Evolutionary conservation across 2,113 vertebrate genomes (phyloP).

Genomic region (Silurus glanis): DNA sequence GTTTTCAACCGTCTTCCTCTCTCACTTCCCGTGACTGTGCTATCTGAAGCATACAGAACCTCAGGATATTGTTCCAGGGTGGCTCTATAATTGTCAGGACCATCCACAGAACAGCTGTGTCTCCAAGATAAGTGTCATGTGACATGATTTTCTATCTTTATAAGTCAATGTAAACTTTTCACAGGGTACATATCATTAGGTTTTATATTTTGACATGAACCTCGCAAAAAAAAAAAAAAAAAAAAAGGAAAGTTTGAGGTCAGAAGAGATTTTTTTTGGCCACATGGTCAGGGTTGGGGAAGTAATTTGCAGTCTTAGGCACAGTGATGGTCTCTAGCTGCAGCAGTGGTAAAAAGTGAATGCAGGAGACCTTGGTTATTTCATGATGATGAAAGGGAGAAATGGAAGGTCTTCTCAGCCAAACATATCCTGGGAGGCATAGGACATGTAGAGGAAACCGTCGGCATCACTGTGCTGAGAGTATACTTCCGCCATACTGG

Average conservation of each 20-base stretch:
- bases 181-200: not conserved
- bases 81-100: not conserved
- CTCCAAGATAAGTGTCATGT: not conserved
- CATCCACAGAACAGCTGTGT: not conserved
- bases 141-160: not conserved
- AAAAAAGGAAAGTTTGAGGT: slow-evolving; percentile 1
- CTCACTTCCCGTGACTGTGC: slow-evolving; percentile 29
- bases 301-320: not conserved
- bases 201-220: slow-evolving; percentile 2
- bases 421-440: slow-evolving; percentile 82
- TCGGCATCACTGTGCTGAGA: slow-evolving; percentile 72
- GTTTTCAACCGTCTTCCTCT: slow-evolving; percentile 11
- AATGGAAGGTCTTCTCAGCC: slow-evolving; percentile 57
- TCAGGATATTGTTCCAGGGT: not conserved
- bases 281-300: not conserved
- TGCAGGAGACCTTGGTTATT: not conserved
- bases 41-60: slow-evolving; percentile 29
- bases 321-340: slow-evolving; percentile 10
- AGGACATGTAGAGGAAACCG: slow-evolving; percentile 83
- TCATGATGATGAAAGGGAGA: slow-evolving; percentile 8
- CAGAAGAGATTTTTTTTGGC: slow-evolving; percentile 11
- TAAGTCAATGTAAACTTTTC: not conserved
- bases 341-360: not conserved
- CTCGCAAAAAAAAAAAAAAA: not conserved
- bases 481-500: slow-evolving; percentile 79